These are phyloP conservation scores for Notolabrus celidotus DNA, from an alignment of 2,797 vertebrate species.

Conservation along the genomic window DNA sequence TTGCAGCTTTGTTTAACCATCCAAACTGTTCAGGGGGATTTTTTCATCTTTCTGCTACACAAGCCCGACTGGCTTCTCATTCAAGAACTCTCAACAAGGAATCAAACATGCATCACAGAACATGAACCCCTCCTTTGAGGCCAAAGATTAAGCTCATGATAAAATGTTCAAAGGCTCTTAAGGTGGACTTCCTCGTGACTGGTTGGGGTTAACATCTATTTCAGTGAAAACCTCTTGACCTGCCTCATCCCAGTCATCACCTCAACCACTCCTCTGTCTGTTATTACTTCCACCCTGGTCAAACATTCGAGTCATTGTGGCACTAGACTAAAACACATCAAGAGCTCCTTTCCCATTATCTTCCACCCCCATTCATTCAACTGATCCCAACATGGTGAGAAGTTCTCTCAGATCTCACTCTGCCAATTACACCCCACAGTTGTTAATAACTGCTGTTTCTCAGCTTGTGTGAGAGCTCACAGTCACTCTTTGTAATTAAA, in stretches of 20 bases:
- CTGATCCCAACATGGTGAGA: slow-evolving; percentile 53
- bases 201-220: slow-evolving; percentile 45
- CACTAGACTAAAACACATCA: slow-evolving; percentile 69
- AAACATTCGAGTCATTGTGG: slow-evolving; percentile 70
- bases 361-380: slow-evolving; percentile 51
- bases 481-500: slow-evolving; percentile 70
- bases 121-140: background rate
- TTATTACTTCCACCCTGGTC: slow-evolving; percentile 72
- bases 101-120: slow-evolving; percentile 1
- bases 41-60: background rate
- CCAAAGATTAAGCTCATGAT: background rate
- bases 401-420: slow-evolving; percentile 58
- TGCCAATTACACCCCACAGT: slow-evolving; percentile 58
- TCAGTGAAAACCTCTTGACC: slow-evolving; percentile 47
- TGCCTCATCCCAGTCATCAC: slow-evolving; percentile 47
- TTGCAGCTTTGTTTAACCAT: background rate
- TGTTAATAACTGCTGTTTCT: slow-evolving; percentile 55
- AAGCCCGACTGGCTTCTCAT: background rate
- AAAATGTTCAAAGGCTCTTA: slow-evolving; percentile 10
- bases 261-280: slow-evolving; percentile 57
- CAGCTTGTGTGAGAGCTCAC: slow-evolving; percentile 53
- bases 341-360: slow-evolving; percentile 64
- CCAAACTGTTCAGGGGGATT: background rate
- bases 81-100: background rate
- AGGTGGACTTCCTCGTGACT: slow-evolving; percentile 27